Conservation (phyloP, 2,888 invertebrate genomes). For the Volucella inanis region DNA sequence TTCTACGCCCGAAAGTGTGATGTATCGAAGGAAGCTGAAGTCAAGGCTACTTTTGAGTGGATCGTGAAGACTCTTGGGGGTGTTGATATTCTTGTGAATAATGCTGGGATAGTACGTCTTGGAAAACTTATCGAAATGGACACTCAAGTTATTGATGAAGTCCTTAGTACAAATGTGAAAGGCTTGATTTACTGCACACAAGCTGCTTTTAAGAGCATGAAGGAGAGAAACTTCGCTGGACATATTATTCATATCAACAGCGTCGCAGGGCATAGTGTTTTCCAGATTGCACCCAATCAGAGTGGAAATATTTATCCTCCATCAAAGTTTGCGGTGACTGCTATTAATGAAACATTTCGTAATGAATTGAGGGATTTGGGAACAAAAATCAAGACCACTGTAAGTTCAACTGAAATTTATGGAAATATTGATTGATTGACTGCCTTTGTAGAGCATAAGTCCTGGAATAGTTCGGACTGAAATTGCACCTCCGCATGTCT, state of each 20-base stretch:
- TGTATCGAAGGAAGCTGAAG: conserved; percentile 83
- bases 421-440: neutral
- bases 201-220: conserved; percentile 83
- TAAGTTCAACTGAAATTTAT: conserved; percentile 51
- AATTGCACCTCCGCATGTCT: conserved; percentile 71
- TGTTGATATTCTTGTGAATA: conserved; percentile 84
- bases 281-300: neutral
- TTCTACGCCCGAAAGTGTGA: conserved; percentile 83
- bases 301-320: conserved; percentile 75
- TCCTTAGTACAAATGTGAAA: conserved; percentile 82
- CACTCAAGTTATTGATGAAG: conserved; percentile 52
- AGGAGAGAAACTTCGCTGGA: conserved; percentile 80
- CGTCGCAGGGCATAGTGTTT: conserved; percentile 75
- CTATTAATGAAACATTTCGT: conserved; percentile 75
- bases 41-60: conserved; percentile 83
- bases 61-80: conserved; percentile 83
- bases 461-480: conserved; percentile 54
- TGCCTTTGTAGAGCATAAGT: conserved; percentile 48
- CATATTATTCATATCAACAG: conserved; percentile 83
- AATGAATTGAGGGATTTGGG: conserved; percentile 75
- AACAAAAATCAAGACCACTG: conserved; percentile 76
- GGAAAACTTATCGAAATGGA: conserved; percentile 50
- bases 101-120: conserved; percentile 79
- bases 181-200: conserved; percentile 82
- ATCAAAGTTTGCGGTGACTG: conserved; percentile 76